A percentile compares a stretch with the other conserved stretches of the same genome.
These are phyloP conservation scores for Brienomyrus longianalis DNA, from an alignment of 2,113 vertebrate genomes.

Conservation along the genomic window DNA sequence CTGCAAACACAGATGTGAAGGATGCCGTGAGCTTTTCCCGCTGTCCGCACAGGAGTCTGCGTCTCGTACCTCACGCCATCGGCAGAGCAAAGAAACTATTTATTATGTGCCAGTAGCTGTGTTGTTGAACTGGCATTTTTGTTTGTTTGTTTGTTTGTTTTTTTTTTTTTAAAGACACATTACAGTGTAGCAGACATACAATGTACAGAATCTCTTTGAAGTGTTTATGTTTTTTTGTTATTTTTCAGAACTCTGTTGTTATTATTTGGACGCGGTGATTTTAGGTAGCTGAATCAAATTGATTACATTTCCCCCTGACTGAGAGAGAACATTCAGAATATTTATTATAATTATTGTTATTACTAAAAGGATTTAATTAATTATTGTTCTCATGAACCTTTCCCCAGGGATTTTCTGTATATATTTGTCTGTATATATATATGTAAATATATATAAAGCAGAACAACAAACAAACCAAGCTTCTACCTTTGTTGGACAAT, in stretches of 20 bases:
- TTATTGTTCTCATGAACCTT: conserved; percentile 40
- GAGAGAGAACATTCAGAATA: conserved; percentile 60
- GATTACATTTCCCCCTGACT: conserved; percentile 52
- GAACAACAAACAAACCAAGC: conserved; percentile 37
- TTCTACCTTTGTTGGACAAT: conserved; percentile 27
- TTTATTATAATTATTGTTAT: conserved; percentile 69
- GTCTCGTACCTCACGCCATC: not conserved
- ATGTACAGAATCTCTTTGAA: conserved; percentile 26
- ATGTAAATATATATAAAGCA: conserved; percentile 34
- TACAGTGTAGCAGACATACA: not conserved
- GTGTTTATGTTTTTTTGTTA: conserved; percentile 17
- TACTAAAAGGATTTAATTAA: conserved; percentile 44
- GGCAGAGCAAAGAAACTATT: not conserved
- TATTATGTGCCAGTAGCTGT: not conserved
- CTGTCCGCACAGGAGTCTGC: not conserved
- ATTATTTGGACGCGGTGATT: not conserved
- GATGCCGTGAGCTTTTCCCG: not conserved
- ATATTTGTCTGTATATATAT: conserved; percentile 44
- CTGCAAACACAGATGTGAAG: conserved; percentile 7
- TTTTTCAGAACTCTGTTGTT: conserved; percentile 26
- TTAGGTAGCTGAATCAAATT: conserved; percentile 45
- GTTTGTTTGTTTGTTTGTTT: not conserved
- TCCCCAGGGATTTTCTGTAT: conserved; percentile 45
- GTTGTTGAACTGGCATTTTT: conserved; percentile 4
- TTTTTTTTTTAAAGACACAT: not conserved